Percentiles rank a stretch among this genome's conserved stretches.
phyloP scores from a whole-genome alignment of 2,888 invertebrate genomes.

The Orthonevra nobilis region DNA sequence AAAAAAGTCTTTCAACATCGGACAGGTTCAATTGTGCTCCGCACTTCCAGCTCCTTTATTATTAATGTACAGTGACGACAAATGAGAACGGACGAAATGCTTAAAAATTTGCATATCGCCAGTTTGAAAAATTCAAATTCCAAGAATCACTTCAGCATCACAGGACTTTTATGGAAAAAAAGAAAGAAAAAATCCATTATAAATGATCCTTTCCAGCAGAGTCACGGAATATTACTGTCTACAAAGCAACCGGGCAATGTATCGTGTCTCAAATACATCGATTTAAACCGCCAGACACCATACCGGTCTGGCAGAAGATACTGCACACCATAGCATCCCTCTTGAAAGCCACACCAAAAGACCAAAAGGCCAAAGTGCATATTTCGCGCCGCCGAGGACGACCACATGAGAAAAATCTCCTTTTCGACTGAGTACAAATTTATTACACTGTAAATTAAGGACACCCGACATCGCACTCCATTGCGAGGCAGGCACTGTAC shows the following conservation, averaged over 20 bases:
- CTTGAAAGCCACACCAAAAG: background rate
- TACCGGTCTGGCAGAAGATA: constrained; percentile 48
- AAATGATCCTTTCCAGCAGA: constrained; percentile 25
- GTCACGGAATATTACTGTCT: constrained; percentile 19
- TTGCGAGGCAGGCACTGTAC: too few species aligned
- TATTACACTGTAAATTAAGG: constrained; percentile 69
- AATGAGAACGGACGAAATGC: too few species aligned
- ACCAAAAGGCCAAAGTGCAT: constrained; percentile 51
- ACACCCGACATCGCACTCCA: too few species aligned
- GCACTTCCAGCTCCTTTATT: too few species aligned
- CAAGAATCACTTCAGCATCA: background rate
- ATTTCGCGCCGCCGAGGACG: constrained; percentile 28
- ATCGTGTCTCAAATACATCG: constrained; percentile 67
- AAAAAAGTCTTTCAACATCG: too few species aligned
- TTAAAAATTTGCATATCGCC: constrained; percentile 14
- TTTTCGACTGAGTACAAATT: constrained; percentile 63
- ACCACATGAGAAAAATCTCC: constrained; percentile 40
- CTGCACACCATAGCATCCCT: too few species aligned
- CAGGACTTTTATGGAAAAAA: too few species aligned
- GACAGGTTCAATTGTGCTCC: too few species aligned
- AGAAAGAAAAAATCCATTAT: constrained; percentile 13
- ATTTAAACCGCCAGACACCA: constrained; percentile 55
- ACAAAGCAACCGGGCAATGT: constrained; percentile 20
- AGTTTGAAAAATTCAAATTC: constrained; percentile 1
- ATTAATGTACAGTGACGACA: background rate